phyloP scores from a whole-genome alignment of 1,140 invertebrate genomes.

The Ostrea edulis region DNA sequence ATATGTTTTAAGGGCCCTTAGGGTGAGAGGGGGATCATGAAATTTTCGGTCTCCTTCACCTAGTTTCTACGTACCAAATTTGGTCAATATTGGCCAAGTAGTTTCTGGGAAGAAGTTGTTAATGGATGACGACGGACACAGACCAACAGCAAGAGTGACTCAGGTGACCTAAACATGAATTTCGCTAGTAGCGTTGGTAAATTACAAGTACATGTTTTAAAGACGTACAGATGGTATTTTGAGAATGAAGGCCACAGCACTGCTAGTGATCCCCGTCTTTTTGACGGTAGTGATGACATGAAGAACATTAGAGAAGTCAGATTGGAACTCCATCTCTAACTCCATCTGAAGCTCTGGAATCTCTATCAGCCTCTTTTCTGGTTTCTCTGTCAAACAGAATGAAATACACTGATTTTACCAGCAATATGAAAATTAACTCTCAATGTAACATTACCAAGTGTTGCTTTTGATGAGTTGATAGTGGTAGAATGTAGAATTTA shows the following conservation, averaged over 20 bases:
- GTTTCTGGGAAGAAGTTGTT: no score
- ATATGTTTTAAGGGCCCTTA: no score
- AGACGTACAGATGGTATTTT: constrained; percentile 65
- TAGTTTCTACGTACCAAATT: no score
- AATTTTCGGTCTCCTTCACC: no score
- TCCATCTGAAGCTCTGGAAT: constrained; percentile 58
- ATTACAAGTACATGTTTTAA: no score
- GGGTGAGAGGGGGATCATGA: no score
- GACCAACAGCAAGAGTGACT: no score
- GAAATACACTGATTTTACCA: neutral
- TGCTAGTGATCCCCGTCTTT: constrained; percentile 54
- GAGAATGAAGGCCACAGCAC: constrained; percentile 63
- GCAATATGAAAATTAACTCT: neutral
- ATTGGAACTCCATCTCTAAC: constrained; percentile 71
- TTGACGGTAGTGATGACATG: constrained; percentile 66
- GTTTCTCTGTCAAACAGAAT: constrained; percentile 57
- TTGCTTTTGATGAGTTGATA: neutral
- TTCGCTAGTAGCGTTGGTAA: no score
- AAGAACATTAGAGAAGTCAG: constrained; percentile 72
- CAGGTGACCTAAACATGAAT: no score
- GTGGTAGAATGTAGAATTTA: neutral
- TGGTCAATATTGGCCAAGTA: no score
- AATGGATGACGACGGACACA: no score
- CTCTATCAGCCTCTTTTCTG: constrained; percentile 45
- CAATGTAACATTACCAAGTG: neutral